Evolutionary conservation across 92 coral and sea anemone genomes (phyloP), one percentile per base, ranked within the genome.

Genomic region (Phenganax stokvisi): DNA sequence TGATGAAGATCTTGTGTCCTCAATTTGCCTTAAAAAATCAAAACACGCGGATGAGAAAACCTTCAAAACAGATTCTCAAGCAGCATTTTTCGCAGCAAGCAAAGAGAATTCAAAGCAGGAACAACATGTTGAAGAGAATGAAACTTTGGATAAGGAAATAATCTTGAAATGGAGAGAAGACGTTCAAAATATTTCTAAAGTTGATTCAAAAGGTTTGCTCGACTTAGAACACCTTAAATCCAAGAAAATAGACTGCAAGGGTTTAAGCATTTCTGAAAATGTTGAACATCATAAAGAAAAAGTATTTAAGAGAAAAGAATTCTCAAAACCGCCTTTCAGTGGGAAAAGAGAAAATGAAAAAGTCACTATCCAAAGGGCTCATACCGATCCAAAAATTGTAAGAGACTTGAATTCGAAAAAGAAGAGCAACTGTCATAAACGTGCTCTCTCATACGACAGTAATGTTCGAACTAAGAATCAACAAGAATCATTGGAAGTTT

Each of bases 1-100:
- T 10, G 83, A 79, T 54, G 83, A 79, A n/a, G 83, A 79, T 15
- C 54, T 51, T 60, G 10, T 47, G 54, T 53, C 83, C 56, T 47
- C 74, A 15, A 51, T 64, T 28, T 58, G 70, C 53, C 51, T 77
- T 29, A 61, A 77, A 59, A 77, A 20, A 11, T 52, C 54, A 53
- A 13, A 57, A 63, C 58, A 76, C 6, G 9, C 81, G 54, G 74
- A 64, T 29, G 55, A 9, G 59, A 52, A 73, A 52, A 59, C 27
- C 37, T 6, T 28, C 51, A 6, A 27, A 12, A 8, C 13, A 72
- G 7, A 11, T 16, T 16, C 30, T n/a, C 0, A 72, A 72, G 28
- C 30, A 29, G 8, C n/a, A 72, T 5, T 16, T 8, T 54, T 16
- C 5, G 28, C n/a, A 51, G 16, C 4, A 20, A 52, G 11, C 44